A percentile compares a stretch with the other conserved stretches of the same genome.
Evolutionary conservation across 2,113 vertebrate genomes (phyloP).

Genomic region (Nyctereutes procyonoides): DNA sequence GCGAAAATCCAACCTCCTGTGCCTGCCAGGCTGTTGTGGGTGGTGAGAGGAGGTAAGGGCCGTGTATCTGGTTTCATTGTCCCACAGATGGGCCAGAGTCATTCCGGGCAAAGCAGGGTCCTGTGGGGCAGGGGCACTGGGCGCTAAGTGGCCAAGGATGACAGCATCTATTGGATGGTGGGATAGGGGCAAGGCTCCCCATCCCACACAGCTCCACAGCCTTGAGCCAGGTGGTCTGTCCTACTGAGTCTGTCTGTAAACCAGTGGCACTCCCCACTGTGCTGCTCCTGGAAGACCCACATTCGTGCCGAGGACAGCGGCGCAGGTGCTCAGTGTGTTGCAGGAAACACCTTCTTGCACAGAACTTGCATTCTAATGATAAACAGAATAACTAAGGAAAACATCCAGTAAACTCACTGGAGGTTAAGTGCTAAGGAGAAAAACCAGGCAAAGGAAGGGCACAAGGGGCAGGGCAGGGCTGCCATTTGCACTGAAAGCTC

Average conservation of each 20-base stretch:
- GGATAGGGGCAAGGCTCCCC: not conserved
- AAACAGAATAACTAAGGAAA: rapidly evolving
- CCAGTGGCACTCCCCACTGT: too few relatives aligned
- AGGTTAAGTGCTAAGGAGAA: not conserved
- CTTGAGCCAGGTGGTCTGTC: not conserved
- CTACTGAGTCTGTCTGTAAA: too few relatives aligned
- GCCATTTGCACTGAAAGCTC: not conserved
- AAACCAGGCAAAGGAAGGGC: not conserved
- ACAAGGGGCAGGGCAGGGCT: not conserved
- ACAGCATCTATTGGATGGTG: not conserved
- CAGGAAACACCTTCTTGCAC: not conserved
- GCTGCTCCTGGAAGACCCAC: not conserved
- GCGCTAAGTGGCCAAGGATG: not conserved
- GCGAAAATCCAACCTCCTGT: not conserved
- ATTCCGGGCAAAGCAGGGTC: not conserved
- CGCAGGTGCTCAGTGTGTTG: not conserved
- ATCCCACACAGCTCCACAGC: not conserved
- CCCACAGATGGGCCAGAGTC: not conserved
- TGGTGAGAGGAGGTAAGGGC: too few relatives aligned
- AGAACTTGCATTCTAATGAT: not conserved
- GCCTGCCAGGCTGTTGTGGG: too few relatives aligned
- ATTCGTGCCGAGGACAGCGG: rapidly evolving
- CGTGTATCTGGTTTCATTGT: not conserved
- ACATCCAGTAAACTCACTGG: rapidly evolving
- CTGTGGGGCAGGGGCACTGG: not conserved